Evolutionary conservation across 2,797 vertebrate species (phyloP), one percentile per base, ranked within the genome.

Genomic region (Scolopax bukidnonensis): DNA sequence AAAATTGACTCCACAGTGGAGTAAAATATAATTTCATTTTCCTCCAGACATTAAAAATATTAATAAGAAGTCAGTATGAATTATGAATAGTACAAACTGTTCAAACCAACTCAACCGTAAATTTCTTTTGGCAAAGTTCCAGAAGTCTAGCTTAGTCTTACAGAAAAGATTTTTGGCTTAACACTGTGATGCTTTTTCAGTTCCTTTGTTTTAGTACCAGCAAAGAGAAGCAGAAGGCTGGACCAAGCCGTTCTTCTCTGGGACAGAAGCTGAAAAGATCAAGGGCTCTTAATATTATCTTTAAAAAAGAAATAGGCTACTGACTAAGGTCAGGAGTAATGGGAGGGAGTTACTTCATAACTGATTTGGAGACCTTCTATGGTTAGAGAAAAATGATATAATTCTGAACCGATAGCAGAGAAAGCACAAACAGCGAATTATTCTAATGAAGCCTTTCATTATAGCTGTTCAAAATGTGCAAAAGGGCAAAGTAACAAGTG

Each of bases 11-110:
- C 69, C 59, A 53, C 23, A 38, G 28, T 7, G 7, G 47, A 87
- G 47, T 40, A 48, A 80, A 90, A 27, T 59, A 21, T 67, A 61
- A 92, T 91, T 86, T 76, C 8, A 25, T 89, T 90, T 85, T 82
- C 54, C 19, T 84, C 12, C 70, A 87, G 90, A 64, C 70, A 83
- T 92, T 75, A 95, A 75, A 95, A 90, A 84, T 89, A 84, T 76
- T 86, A 84, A 71, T 53, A 88, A 89, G 48, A 68, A 87, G 21
- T 57, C 63, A 41, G 53, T 76, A 75, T 81, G 84, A 83, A 93
- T 94, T 87, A 88, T 47, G 48, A 95, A 32, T 40, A 69, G 75
- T 50, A 60, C 43, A 50, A 89, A 90, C 36, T 36, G 51, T 78
- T 88, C 85, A 91, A 84, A 74, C 32, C 24, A 56, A 50, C 61